A percentile compares a stretch with the other conserved stretches of the same genome.
Conservation (phyloP, 2,888 invertebrate genomes). For the Leptopilina drosophilae region DNA sequence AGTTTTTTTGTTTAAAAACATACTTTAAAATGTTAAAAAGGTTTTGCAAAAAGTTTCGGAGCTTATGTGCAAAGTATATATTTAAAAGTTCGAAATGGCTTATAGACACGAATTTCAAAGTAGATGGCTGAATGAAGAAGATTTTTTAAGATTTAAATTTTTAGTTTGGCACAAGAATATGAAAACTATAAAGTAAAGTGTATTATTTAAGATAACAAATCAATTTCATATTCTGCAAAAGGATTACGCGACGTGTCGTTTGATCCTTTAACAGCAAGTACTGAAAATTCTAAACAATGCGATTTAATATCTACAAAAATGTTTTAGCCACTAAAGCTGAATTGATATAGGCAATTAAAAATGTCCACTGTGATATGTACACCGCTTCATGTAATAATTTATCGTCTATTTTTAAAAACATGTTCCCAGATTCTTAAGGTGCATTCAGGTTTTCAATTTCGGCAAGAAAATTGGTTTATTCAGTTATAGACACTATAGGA, state of each 20-base stretch:
- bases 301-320: background rate
- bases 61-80: background rate
- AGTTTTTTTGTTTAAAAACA: no score
- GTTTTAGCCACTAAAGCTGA: background rate
- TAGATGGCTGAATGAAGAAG: constrained; percentile 4
- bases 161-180: background rate
- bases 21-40: no score
- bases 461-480: background rate
- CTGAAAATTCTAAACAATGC: background rate
- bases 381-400: no score
- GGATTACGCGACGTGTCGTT: background rate
- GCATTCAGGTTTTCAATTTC: constrained; percentile 1
- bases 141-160: background rate
- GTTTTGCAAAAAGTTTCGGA: no score
- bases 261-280: background rate
- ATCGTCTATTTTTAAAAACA: background rate
- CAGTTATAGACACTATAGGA: background rate
- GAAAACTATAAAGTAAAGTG: constrained; percentile 3
- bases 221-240: background rate
- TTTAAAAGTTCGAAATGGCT: background rate
- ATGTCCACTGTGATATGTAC: no score
- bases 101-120: background rate
- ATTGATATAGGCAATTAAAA: background rate
- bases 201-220: background rate
- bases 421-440: background rate